Base-by-base conservation (phyloP, 2,888 invertebrate species). In the Hemistola chrysoprasaria region DNA sequence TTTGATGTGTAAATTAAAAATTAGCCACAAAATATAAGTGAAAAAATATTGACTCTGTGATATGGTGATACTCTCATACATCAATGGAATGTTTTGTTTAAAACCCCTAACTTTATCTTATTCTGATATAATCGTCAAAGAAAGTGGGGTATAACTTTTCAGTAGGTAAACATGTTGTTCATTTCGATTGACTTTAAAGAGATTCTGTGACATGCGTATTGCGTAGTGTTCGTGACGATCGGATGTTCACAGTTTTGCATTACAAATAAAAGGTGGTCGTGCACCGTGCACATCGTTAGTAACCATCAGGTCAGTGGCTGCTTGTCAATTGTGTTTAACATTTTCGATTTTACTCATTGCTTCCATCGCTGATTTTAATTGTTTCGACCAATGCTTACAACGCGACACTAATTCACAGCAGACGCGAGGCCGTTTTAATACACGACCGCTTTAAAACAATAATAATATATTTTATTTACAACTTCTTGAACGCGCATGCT, bases 161-260 rank as follows among this genome's bases (percentile, higher is more conserved):
- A 7, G 27, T 43, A 22, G 6, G 8, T 11, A 22, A 25, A 10
- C 3, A 8, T 21, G 5, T 16, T 11, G 21, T 11, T 6, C 25
- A 11, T 25, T 25, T 8, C n/a, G 7, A 16, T 40, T 24, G 32
- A 16, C 16, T 16, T 39, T 34, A 30, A 34, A 27, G 24, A 10
- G 21, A 25, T 47, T 35, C 33, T 38, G 41, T 37, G 40, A 35
- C 37, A 23, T 27, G 16, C 27, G 29, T 6, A 11, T 41, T 35
- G 24, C 36, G 27, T 35, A 40, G 29, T 48, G n/a, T n/a, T n/a
- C 66, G 70, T 73, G 70, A 65, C 68, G 61, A 65, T 66, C 67
- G 73, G 70, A 76, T 73, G 74, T 73, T 65, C 65, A 74, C 74
- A 69, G 75, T 71, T 77, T 71, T 74, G 83, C 80, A 84, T 83